Base-by-base conservation (phyloP, 2,888 invertebrate genomes). In the Idaea aversata region DNA sequence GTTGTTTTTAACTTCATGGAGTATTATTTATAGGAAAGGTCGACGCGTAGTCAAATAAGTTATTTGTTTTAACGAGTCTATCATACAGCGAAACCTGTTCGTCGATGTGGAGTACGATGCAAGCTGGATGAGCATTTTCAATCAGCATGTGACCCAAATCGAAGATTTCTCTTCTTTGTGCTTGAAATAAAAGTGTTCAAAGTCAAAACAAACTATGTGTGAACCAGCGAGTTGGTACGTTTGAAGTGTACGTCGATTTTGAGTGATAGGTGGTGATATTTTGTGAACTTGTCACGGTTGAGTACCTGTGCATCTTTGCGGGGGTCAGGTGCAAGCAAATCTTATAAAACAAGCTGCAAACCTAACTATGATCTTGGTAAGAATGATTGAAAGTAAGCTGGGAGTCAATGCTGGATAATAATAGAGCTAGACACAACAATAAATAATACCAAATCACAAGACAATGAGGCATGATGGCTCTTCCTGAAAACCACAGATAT, bases 401-500 rank as follows among this genome's bases (percentile, higher is more conserved):
- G 75, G 74, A 78, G 70, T 76, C 72, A 78, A 75, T 72, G 78
- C 74, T 75, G 70, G 75, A 81, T 81, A 81, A 79, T 79, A 81
- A 80, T 78, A 75, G 79, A 75, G 79, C 71, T 67, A 15, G 61
- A 69, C 7, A 25, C 65, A 64, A 73, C 70, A 76, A 78, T 75
- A 75, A 79, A 81, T 83, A 80, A 74, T 76, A 72, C 75, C 67
- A 77, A 79, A 81, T 79, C 82, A 77, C 84, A 88, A 82, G 81
- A 90, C 82, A 86, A 91, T 90, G 90, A 83, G 88, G 84, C 88
- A 94, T 86, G 83, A 94, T 94, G 94, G 93, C 94, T 86, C 89
- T 91, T 81, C 87, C 93, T 87, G 94, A 94, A 83, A 94, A 94
- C 91, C 94, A 94, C 86, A 93, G 95, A 83, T 95, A 95, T 89